Evolutionary conservation across 2,113 vertebrate genomes (phyloP).

Genomic region (Prinia subflava): DNA sequence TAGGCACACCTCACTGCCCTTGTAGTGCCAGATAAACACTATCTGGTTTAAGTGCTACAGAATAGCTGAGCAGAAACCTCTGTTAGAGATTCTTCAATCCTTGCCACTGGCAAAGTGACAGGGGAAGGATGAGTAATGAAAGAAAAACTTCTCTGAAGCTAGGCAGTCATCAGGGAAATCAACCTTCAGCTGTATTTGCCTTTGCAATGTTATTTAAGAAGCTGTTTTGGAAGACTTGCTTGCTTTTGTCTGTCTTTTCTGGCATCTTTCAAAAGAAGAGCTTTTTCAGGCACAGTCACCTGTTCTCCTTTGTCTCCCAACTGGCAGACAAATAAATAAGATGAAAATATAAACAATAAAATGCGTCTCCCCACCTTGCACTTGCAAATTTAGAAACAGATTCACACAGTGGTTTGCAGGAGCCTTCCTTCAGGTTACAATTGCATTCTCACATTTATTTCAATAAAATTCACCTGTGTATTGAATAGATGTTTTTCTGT

Average conservation of each 20-base stretch:
- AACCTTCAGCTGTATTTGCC: not conserved
- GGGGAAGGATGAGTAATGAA: not conserved
- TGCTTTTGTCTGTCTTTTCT: not conserved
- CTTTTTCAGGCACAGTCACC: not conserved
- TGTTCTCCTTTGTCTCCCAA: not conserved
- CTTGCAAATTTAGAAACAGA: not conserved
- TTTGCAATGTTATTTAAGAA: not conserved
- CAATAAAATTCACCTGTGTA: not conserved
- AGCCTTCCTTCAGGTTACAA: not conserved
- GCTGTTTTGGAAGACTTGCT: not conserved
- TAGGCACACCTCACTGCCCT: not conserved
- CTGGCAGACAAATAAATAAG: not conserved
- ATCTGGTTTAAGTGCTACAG: not conserved
- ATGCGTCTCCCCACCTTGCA: rapidly evolving
- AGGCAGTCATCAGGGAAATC: not conserved
- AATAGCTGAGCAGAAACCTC: not conserved
- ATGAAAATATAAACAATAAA: not conserved
- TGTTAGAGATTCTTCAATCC: not conserved
- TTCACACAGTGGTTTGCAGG: not conserved
- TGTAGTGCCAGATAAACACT: not conserved
- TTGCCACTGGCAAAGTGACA: not conserved
- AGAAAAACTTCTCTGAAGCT: not conserved
- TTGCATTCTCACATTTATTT: not conserved
- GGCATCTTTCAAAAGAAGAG: not conserved
- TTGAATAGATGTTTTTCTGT: not conserved